Percentiles rank a stretch among this genome's conserved stretches.
phyloP scores from a whole-genome alignment of 2,113 vertebrate species.

The Polypterus senegalus region DNA sequence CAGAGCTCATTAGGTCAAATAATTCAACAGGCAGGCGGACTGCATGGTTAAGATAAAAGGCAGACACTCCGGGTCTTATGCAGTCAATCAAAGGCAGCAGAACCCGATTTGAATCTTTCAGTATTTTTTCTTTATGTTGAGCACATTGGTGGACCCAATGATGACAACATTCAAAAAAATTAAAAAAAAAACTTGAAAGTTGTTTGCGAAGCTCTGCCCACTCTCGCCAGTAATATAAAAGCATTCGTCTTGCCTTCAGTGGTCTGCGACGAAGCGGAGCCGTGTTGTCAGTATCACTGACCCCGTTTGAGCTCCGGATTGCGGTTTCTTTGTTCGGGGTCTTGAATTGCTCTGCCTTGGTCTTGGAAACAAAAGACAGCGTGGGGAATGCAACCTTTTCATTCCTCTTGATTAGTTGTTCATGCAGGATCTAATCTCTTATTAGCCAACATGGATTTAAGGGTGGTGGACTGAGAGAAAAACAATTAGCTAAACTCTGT shows the following conservation, averaged over 20 bases:
- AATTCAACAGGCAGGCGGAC: too few relatives aligned
- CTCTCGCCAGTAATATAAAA: background rate
- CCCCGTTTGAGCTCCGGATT: slow-evolving; percentile 2
- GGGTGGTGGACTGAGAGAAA: slow-evolving; percentile 5
- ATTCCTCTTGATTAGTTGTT: slow-evolving; percentile 11
- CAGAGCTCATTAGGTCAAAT: too few relatives aligned
- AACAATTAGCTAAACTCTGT: slow-evolving; percentile 14
- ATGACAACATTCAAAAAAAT: too few relatives aligned
- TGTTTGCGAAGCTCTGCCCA: too few relatives aligned
- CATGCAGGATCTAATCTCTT: slow-evolving; percentile 16
- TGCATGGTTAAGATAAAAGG: too few relatives aligned
- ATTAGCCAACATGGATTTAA: slow-evolving; percentile 18
- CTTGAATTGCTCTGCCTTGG: background rate
- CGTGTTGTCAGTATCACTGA: slow-evolving; percentile 11
- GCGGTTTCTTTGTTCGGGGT: slow-evolving; percentile 6
- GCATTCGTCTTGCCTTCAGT: slow-evolving; percentile 1
- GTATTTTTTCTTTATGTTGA: too few relatives aligned
- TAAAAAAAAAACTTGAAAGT: too few relatives aligned
- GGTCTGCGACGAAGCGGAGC: slow-evolving; percentile 3
- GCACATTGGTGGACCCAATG: too few relatives aligned
- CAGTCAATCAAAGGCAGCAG: too few relatives aligned
- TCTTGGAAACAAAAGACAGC: slow-evolving; percentile 1
- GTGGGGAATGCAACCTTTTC: slow-evolving; percentile 6
- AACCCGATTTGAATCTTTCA: too few relatives aligned
- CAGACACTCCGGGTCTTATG: too few relatives aligned